These are phyloP conservation scores for Acromyrmex echinatior DNA, from an alignment of 1,140 invertebrate species.

Conservation along the genomic window DNA sequence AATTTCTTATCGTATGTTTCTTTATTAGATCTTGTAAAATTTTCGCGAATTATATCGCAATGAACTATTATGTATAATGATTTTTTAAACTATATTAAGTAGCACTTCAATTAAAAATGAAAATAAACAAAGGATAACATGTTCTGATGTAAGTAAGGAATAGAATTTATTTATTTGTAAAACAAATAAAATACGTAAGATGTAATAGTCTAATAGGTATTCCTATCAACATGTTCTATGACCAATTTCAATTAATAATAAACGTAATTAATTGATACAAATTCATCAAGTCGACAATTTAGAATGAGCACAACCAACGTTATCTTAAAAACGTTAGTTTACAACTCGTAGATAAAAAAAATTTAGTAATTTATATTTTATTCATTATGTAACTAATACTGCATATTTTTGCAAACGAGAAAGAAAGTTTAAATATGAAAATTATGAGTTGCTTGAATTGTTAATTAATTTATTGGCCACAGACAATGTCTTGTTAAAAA, in stretches of 20 bases:
- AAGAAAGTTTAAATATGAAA: not conserved
- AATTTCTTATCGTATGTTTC: not conserved
- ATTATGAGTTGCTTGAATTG: not conserved
- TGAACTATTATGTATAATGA: too few species aligned
- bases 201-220: not conserved
- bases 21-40: not conserved
- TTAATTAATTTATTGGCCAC: not conserved
- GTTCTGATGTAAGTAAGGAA: not conserved
- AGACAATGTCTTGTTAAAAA: not conserved
- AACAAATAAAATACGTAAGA: not conserved
- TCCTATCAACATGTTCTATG: not conserved
- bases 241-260: not conserved
- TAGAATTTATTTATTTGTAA: conserved; percentile 1
- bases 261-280: conserved; percentile 1
- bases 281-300: not conserved
- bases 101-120: too few species aligned
- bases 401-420: not conserved
- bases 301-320: not conserved
- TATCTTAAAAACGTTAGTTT: not conserved
- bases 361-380: not conserved
- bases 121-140: not conserved
- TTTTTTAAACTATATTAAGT: too few species aligned
- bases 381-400: not conserved
- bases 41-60: too few species aligned
- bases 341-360: not conserved